Evolutionary conservation across 2,888 invertebrate genomes (phyloP).

Genomic region (Stenolophus ochropezus): DNA sequence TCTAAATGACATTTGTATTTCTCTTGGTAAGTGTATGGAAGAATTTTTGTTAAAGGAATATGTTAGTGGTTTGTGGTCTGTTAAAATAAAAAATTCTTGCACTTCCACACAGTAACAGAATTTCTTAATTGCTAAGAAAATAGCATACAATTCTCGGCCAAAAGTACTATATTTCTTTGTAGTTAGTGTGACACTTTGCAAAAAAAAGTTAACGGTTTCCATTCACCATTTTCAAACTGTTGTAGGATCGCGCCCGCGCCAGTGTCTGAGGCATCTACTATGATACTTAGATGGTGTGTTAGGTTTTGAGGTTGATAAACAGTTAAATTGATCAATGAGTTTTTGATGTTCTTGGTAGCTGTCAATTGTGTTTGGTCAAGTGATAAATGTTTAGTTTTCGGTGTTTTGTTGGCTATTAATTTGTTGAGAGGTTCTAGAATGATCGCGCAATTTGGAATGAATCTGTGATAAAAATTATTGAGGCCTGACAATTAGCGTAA

Average conservation of each 20-base stretch:
- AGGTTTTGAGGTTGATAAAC: background rate
- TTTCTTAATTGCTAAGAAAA: background rate
- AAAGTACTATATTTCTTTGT: background rate
- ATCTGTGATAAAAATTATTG: too few species aligned
- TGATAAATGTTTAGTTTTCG: background rate
- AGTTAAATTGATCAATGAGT: background rate
- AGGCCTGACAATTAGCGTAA: background rate
- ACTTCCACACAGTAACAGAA: background rate
- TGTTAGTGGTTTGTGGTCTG: background rate
- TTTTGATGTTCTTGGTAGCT: background rate
- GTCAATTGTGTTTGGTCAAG: background rate
- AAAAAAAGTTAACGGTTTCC: background rate
- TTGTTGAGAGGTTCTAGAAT: too few species aligned
- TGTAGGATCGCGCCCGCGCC: background rate
- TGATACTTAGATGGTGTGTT: background rate
- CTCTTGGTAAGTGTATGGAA: background rate
- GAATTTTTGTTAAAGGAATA: background rate
- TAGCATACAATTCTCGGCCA: background rate
- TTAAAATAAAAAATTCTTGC: too few species aligned
- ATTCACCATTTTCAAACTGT: background rate
- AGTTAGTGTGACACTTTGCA: background rate
- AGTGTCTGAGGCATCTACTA: background rate
- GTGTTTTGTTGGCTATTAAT: background rate
- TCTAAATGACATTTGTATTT: background rate
- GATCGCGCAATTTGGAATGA: too few species aligned